phyloP scores from a whole-genome alignment of 2,888 invertebrate genomes.

The Limnephilus marmoratus region DNA sequence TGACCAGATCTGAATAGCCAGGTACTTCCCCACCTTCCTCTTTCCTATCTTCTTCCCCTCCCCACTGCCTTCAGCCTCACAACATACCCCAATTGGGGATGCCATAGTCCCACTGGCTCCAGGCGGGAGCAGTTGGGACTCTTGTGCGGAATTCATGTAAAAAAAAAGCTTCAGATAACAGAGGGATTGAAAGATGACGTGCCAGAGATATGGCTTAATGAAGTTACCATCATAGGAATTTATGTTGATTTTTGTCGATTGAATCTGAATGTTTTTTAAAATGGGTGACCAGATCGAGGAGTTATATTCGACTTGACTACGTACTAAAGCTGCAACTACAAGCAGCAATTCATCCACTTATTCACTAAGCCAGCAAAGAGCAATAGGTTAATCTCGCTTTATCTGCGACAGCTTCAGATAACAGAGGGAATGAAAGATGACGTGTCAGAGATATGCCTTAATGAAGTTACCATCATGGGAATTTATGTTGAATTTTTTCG shows the following conservation, averaged over 20 bases:
- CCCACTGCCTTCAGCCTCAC: too few relatives aligned
- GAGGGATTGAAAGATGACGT: neutral
- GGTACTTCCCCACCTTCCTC: too few relatives aligned
- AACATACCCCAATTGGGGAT: too few relatives aligned
- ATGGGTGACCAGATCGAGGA: too few relatives aligned
- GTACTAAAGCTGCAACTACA: neutral
- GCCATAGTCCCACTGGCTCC: too few relatives aligned
- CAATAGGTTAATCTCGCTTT: neutral
- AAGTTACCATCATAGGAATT: neutral
- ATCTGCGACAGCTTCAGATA: neutral
- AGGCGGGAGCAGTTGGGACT: too few relatives aligned
- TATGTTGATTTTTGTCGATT: too few relatives aligned
- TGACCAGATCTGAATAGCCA: too few relatives aligned
- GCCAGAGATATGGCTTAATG: neutral
- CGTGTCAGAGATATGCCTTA: neutral
- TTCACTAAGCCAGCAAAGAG: neutral
- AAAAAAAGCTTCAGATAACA: neutral
- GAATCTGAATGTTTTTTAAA: too few relatives aligned
- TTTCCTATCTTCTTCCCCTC: too few relatives aligned
- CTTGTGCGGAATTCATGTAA: too few relatives aligned
- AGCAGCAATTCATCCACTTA: neutral
- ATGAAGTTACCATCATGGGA: neutral
- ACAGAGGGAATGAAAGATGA: neutral
- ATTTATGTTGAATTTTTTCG: too few relatives aligned
- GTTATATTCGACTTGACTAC: neutral